Evolutionary conservation across 2,888 invertebrate species (phyloP).

Genomic region (Pachliopta kotzebuea): DNA sequence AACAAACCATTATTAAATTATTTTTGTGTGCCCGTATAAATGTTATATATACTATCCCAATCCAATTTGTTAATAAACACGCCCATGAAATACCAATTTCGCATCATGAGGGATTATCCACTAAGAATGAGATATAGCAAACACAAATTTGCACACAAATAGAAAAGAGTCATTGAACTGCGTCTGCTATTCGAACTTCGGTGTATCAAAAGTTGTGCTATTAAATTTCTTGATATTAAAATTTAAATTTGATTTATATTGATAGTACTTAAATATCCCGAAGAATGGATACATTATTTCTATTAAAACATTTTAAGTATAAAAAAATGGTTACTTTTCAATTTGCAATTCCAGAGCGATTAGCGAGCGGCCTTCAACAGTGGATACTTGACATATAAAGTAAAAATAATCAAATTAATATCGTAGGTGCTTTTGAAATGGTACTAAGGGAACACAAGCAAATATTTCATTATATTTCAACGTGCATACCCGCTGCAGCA

Average conservation of each 20-base stretch:
- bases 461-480: constrained; percentile 8
- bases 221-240: no score
- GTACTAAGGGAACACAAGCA: neutral
- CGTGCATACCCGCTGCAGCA: constrained; percentile 4
- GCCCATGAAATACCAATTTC: constrained; percentile 57
- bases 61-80: constrained; percentile 24
- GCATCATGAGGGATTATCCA: constrained; percentile 62
- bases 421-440: neutral
- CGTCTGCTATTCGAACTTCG: constrained; percentile 12
- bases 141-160: constrained; percentile 55
- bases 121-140: constrained; percentile 53
- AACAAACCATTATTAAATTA: neutral
- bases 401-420: no score
- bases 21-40: neutral
- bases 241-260: no score
- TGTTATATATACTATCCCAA: neutral
- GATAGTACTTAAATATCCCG: no score
- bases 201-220: constrained; percentile 1
- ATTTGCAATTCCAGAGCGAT: no score
- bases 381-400: no score
- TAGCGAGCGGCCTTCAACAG: no score
- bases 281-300: no score
- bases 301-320: no score
- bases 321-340: no score
- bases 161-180: constrained; percentile 35